Conservation (phyloP, 1,140 invertebrate species). For the Hetaerina americana region DNA sequence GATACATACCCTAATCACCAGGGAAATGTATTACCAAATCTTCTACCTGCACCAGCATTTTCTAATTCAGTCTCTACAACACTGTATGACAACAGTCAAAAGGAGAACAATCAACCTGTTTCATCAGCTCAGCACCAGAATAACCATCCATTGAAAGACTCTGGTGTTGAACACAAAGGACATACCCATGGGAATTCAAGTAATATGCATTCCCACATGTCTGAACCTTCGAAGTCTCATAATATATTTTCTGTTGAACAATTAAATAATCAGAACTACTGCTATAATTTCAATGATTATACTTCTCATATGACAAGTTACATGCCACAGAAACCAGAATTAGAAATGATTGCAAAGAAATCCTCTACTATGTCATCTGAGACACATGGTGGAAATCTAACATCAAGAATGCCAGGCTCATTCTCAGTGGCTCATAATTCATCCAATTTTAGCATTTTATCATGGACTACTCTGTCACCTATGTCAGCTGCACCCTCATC, state of each 20-base stretch:
- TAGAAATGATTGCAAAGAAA: not conserved
- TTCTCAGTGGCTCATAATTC: slow-evolving; percentile 26
- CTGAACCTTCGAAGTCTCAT: not conserved
- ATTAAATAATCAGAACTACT: not conserved
- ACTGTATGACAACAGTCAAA: too few species aligned
- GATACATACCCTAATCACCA: too few species aligned
- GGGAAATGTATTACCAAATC: too few species aligned
- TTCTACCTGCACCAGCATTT: too few species aligned
- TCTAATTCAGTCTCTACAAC: too few species aligned
- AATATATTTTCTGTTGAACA: not conserved
- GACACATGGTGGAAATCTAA: not conserved
- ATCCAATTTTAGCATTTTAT: slow-evolving; percentile 33
- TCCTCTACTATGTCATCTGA: not conserved
- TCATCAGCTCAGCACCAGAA: too few species aligned
- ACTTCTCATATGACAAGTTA: not conserved
- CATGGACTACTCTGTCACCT: slow-evolving; percentile 32
- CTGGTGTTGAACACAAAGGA: not conserved
- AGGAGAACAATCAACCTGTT: too few species aligned
- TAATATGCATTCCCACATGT: not conserved
- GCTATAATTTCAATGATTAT: not conserved
- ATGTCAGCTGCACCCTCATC: slow-evolving; percentile 15
- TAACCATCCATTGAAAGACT: too few species aligned
- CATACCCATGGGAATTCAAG: not conserved
- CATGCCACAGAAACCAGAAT: not conserved
- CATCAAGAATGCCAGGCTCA: not conserved